Evolutionary conservation across 2,113 vertebrate genomes (phyloP).

Genomic region (Alligator sinensis): DNA sequence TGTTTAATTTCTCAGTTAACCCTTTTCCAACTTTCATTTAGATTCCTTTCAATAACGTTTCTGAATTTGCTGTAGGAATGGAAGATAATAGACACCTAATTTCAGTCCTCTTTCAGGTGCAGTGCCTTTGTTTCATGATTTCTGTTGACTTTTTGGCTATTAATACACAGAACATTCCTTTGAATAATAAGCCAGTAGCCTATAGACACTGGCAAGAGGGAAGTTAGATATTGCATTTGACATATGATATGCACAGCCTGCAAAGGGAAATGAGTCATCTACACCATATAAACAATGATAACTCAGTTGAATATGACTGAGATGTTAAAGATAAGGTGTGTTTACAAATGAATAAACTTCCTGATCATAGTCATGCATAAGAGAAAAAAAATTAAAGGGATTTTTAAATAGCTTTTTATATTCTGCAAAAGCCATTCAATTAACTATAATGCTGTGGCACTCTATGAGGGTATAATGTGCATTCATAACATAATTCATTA

Average conservation of each 20-base stretch:
- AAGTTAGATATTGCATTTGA: slow-evolving; percentile 78
- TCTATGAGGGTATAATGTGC: not conserved
- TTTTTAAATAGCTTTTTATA: not conserved
- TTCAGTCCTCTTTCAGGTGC: slow-evolving; percentile 21
- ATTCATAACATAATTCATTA: not conserved
- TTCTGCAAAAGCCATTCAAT: not conserved
- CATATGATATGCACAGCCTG: slow-evolving; percentile 75
- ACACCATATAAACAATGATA: slow-evolving; percentile 80
- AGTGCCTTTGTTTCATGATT: slow-evolving; percentile 7
- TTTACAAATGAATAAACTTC: slow-evolving; percentile 85
- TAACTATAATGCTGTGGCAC: not conserved
- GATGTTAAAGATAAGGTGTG: slow-evolving; percentile 83
- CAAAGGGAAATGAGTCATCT: slow-evolving; percentile 83
- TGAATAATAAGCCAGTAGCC: slow-evolving; percentile 64
- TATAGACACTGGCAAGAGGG: slow-evolving; percentile 56
- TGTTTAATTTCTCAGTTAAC: slow-evolving; percentile 5
- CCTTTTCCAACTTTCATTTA: slow-evolving; percentile 36
- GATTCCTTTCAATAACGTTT: slow-evolving; percentile 8
- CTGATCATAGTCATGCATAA: slow-evolving; percentile 60
- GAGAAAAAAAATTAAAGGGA: not conserved
- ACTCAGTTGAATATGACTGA: slow-evolving; percentile 79
- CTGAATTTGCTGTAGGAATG: slow-evolving; percentile 12
- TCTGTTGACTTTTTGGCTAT: slow-evolving; percentile 47
- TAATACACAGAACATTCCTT: slow-evolving; percentile 42
- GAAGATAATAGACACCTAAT: slow-evolving; percentile 6